Conservation (phyloP, 2,888 invertebrate genomes). For the Parascotia fuliginaria region DNA sequence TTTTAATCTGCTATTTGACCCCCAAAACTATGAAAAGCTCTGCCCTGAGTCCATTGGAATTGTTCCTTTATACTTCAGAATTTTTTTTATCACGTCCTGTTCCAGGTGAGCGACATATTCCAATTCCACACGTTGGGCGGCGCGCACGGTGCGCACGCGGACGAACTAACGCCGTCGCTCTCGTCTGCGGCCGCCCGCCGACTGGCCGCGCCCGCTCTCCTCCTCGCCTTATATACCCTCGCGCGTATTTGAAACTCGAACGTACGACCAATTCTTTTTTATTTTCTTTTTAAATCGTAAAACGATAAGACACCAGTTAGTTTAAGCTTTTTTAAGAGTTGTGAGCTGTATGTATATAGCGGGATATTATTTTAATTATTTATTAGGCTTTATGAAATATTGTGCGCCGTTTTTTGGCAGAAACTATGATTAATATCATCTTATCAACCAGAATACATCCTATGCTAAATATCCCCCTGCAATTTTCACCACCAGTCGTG, state of each 20-base stretch:
- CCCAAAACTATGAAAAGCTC: too few species aligned
- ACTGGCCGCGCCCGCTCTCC: constrained; percentile 37
- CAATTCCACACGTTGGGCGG: constrained; percentile 90
- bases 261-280: constrained; percentile 46
- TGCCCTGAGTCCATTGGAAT: too few species aligned
- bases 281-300: constrained; percentile 51
- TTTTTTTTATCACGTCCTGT: too few species aligned
- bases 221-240: constrained; percentile 58
- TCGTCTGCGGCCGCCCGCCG: constrained; percentile 50
- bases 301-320: constrained; percentile 63
- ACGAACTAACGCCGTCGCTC: constrained; percentile 75
- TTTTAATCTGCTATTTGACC: too few species aligned
- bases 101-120: constrained; percentile 89
- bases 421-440: too few species aligned
- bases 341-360: constrained; percentile 47
- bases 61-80: too few species aligned
- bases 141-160: constrained; percentile 77
- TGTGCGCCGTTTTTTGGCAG: constrained; percentile 23
- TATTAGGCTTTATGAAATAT: constrained; percentile 4
- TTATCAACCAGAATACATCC: too few species aligned
- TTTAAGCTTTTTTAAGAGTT: constrained; percentile 58
- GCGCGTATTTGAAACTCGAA: constrained; percentile 41
- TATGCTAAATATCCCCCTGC: too few species aligned
- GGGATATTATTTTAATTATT: constrained; percentile 15
- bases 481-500: too few species aligned